A percentile compares a stretch with the other conserved stretches of the same genome.
Conservation (phyloP, 2,797 vertebrate genomes). For the Propithecus deckenii region DNA sequence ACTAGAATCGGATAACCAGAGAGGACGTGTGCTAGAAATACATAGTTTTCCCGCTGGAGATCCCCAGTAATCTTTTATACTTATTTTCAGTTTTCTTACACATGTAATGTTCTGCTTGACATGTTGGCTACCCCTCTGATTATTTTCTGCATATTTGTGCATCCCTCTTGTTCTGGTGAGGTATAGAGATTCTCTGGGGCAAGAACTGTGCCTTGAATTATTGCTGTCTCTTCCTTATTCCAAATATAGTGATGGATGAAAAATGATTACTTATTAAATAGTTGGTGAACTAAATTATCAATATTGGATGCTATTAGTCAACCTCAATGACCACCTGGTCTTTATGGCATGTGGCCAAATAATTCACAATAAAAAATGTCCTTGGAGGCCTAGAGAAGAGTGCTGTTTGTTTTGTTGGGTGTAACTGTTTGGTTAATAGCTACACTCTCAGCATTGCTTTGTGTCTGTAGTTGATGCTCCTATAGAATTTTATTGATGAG, state of each 20-base stretch:
- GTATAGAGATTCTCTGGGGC: background rate
- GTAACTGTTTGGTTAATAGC: background rate
- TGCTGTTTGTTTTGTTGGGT: background rate
- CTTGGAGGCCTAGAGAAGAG: background rate
- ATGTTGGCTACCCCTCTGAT: background rate
- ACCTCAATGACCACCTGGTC: background rate
- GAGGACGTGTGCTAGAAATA: background rate
- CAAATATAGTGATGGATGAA: background rate
- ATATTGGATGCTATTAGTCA: background rate
- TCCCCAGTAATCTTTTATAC: background rate
- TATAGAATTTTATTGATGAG: background rate
- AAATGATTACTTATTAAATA: background rate
- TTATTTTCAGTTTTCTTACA: background rate
- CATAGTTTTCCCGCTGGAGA: background rate
- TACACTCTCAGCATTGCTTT: background rate
- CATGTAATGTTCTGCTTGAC: background rate
- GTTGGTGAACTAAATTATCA: background rate
- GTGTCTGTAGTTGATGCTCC: background rate
- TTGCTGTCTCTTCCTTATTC: background rate
- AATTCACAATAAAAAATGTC: background rate
- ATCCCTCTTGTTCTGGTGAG: background rate
- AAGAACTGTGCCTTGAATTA: background rate
- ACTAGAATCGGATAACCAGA: background rate
- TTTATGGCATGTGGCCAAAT: background rate
- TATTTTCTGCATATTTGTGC: background rate